These are phyloP conservation scores for Microcebus jonahi DNA, from an alignment of 2,113 vertebrate genomes.

Conservation along the genomic window DNA sequence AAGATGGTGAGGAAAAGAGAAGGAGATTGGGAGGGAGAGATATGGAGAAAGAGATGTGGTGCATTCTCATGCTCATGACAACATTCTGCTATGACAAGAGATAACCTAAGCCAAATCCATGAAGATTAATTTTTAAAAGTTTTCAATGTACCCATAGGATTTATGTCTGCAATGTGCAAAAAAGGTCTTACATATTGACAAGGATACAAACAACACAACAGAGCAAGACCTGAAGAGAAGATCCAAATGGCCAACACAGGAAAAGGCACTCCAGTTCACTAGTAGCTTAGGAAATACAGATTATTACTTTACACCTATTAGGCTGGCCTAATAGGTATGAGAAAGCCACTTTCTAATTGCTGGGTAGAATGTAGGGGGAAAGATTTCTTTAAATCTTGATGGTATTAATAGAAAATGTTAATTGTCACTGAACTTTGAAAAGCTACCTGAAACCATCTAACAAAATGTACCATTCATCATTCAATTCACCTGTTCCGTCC, in stretches of 20 bases:
- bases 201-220: not conserved
- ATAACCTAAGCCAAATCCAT: not conserved
- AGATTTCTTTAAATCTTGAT: not conserved
- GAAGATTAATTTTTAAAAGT: not conserved
- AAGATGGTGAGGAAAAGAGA: not conserved
- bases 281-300: not conserved
- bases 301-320: not conserved
- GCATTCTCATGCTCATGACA: not conserved
- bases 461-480: not conserved
- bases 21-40: not conserved
- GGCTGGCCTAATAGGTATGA: not conserved
- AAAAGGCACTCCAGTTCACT: not conserved
- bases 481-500: not conserved
- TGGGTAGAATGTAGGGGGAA: not conserved
- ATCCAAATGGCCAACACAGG: not conserved
- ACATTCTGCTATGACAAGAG: not conserved
- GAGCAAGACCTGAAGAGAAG: not conserved
- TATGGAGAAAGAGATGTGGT: not conserved
- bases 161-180: not conserved
- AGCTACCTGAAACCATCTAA: not conserved
- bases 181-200: not conserved
- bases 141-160: not conserved
- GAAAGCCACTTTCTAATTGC: not conserved
- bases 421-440: not conserved
- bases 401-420: not conserved